A percentile compares a stretch with the other conserved stretches of the same genome.
phyloP scores from a whole-genome alignment of 1,140 invertebrate genomes.

The Pseudomyrmex sp. region DNA sequence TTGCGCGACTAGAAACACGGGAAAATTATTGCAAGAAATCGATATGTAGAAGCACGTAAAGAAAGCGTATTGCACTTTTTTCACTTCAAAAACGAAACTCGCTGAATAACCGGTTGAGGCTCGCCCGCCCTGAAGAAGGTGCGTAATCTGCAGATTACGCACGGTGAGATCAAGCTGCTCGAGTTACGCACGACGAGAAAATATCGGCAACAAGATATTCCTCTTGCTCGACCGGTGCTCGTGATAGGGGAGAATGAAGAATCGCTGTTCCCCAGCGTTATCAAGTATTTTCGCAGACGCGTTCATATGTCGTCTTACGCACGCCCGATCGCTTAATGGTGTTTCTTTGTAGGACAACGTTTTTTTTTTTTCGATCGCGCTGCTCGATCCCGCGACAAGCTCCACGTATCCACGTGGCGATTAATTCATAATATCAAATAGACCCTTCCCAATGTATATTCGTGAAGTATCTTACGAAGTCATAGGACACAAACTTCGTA shows the following conservation, averaged over 20 bases:
- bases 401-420: not conserved
- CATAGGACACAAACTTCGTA: conserved; percentile 7
- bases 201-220: conserved; percentile 38
- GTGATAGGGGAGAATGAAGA: conserved; percentile 33
- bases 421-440: conserved; percentile 42
- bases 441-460: conserved; percentile 8
- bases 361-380: conserved; percentile 8
- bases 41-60: not conserved
- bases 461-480: conserved; percentile 1
- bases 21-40: not conserved
- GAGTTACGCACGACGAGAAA: conserved; percentile 31
- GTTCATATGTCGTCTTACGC: conserved; percentile 28
- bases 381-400: not conserved
- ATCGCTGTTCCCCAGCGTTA: conserved; percentile 33
- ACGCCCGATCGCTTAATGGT: conserved; percentile 39
- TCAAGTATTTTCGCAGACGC: conserved; percentile 39
- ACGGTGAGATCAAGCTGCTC: conserved; percentile 33
- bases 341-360: conserved; percentile 2
- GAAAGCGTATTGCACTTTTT: not conserved
- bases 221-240: conserved; percentile 19
- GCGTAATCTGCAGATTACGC: not conserved
- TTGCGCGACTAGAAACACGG: not conserved
- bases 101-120: not conserved
- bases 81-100: not conserved
- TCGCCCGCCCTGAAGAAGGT: not conserved